Evolutionary conservation across 1,140 invertebrate species (phyloP).

Genomic region (Ruditapes philippinarum): DNA sequence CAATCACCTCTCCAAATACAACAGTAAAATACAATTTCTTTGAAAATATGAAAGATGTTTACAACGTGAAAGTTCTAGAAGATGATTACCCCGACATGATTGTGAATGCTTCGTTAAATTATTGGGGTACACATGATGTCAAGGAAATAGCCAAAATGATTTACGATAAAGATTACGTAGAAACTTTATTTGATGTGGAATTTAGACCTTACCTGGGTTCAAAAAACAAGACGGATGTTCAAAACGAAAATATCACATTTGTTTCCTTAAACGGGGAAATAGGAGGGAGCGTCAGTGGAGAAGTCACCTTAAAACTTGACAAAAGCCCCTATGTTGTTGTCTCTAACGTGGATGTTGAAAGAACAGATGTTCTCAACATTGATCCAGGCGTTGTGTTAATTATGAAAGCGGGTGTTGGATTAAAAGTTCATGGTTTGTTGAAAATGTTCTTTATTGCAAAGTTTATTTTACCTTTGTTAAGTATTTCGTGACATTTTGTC

Average conservation of each 20-base stretch:
- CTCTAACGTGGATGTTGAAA: conserved; percentile 11
- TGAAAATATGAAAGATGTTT: conserved; percentile 7
- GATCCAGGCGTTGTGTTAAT: background rate
- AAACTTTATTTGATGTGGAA: background rate
- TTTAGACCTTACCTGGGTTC: conserved; percentile 37
- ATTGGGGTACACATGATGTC: conserved; percentile 36
- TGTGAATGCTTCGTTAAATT: conserved; percentile 46
- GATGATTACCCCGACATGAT: background rate
- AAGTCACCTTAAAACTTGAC: background rate
- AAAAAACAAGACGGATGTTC: conserved; percentile 14
- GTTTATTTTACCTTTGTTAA: too few species aligned
- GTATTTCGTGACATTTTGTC: too few species aligned
- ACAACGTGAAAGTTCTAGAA: background rate
- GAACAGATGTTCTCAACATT: background rate
- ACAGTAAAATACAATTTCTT: conserved; percentile 24
- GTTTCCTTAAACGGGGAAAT: background rate
- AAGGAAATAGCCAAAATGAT: background rate
- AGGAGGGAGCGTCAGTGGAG: background rate
- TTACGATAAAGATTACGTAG: conserved; percentile 15
- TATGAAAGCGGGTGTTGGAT: conserved; percentile 9
- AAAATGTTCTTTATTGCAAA: too few species aligned
- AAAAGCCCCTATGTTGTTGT: background rate
- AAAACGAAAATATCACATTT: background rate
- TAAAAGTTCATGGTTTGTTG: background rate
- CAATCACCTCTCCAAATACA: background rate